Conservation (phyloP, 2,888 invertebrate species). For the Anthophora plumipes region DNA sequence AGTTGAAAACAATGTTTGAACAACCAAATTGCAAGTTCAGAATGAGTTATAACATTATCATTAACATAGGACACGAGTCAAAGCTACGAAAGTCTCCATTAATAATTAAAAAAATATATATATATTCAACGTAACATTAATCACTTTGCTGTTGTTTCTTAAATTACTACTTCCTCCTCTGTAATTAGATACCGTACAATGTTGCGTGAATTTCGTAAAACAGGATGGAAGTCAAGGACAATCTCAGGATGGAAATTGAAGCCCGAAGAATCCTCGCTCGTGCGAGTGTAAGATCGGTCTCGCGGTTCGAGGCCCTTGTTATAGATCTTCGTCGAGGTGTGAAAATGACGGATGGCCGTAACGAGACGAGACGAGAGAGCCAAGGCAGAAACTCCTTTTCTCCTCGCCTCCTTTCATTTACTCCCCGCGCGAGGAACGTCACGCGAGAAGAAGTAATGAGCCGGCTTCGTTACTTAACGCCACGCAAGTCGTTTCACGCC, state of each 20-base stretch:
- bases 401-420: constrained; percentile 65
- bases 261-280: constrained; percentile 24
- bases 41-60: no score
- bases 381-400: constrained; percentile 55
- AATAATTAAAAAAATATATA: no score
- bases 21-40: no score
- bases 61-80: no score
- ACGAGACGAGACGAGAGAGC: constrained; percentile 61
- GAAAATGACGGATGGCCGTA: constrained; percentile 77
- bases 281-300: constrained; percentile 2
- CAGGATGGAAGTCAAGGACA: neutral
- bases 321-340: constrained; percentile 75
- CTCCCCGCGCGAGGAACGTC: constrained; percentile 59
- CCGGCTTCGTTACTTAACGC: constrained; percentile 70
- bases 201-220: no score
- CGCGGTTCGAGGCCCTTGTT: constrained; percentile 53
- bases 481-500: constrained; percentile 66
- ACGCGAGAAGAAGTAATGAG: constrained; percentile 70
- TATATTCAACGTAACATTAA: no score
- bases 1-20: no score
- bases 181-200: no score
- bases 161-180: no score
- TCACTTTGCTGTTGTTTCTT: no score
- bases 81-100: no score
- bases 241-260: neutral